phyloP scores from a whole-genome alignment of 2,113 vertebrate species.

The Neofelis nebulosa region DNA sequence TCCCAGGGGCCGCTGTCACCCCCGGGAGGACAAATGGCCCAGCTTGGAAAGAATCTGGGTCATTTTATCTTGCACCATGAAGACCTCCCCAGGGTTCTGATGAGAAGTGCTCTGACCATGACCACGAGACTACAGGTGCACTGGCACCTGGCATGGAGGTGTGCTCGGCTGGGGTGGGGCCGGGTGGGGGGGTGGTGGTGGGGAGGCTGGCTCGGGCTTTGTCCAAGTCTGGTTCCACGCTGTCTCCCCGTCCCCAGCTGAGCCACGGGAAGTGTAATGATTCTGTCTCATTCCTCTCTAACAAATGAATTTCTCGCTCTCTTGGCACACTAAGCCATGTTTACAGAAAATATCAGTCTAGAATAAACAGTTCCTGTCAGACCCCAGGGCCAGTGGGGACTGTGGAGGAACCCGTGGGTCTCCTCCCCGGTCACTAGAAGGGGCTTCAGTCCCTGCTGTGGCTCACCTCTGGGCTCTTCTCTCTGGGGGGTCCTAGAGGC shows the following conservation, averaged over 20 bases:
- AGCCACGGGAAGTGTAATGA: slow-evolving; percentile 62
- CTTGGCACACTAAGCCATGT: slow-evolving; percentile 71
- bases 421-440: not conserved
- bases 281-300: slow-evolving; percentile 59
- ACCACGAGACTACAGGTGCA: not conserved
- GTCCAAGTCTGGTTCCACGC: not conserved
- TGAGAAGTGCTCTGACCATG: not conserved
- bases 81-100: not conserved
- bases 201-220: not conserved
- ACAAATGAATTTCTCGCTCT: slow-evolving; percentile 65
- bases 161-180: too few relatives aligned
- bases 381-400: not conserved
- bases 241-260: not conserved
- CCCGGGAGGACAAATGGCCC: slow-evolving; percentile 44
- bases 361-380: slow-evolving; percentile 73
- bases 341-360: slow-evolving; percentile 78
- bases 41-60: slow-evolving; percentile 72
- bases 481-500: not conserved
- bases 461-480: not conserved
- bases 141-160: not conserved
- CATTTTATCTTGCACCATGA: slow-evolving; percentile 21
- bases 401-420: not conserved
- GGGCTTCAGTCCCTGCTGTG: not conserved
- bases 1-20: slow-evolving; percentile 34
- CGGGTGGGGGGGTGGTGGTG: accelerated